These are phyloP conservation scores for Opisthograptis luteolata DNA, from an alignment of 2,888 invertebrate species.

Conservation along the genomic window DNA sequence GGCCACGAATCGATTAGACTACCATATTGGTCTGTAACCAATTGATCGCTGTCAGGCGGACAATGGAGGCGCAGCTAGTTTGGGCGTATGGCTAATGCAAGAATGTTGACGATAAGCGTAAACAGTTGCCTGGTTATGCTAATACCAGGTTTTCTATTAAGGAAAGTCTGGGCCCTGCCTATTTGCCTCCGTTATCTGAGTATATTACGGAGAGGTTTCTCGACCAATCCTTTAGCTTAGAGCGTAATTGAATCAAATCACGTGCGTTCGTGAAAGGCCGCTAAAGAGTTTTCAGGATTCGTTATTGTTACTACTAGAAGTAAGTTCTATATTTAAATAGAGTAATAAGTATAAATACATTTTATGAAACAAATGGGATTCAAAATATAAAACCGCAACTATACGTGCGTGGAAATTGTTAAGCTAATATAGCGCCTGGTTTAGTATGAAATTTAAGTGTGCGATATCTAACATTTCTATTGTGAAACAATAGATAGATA, in stretches of 20 bases:
- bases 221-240: conserved; percentile 2
- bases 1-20: conserved; percentile 22
- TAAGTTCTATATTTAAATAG: too few relatives aligned
- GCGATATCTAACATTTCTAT: too few relatives aligned
- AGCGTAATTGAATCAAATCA: background rate
- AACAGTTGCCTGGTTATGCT: conserved; percentile 30
- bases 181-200: conserved; percentile 15
- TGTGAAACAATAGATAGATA: too few relatives aligned
- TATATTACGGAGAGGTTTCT: conserved; percentile 9
- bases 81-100: conserved; percentile 22
- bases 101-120: conserved; percentile 32
- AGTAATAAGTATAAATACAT: too few relatives aligned
- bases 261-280: too few relatives aligned
- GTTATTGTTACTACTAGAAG: too few relatives aligned
- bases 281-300: too few relatives aligned
- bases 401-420: too few relatives aligned
- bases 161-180: conserved; percentile 13
- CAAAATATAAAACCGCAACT: too few relatives aligned
- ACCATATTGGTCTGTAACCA: conserved; percentile 33
- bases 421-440: too few relatives aligned
- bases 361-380: too few relatives aligned
- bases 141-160: conserved; percentile 25
- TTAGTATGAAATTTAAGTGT: too few relatives aligned
- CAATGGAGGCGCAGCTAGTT: conserved; percentile 28
- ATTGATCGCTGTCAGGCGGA: conserved; percentile 40